phyloP scores from a whole-genome alignment of 1,140 invertebrate genomes.

The Drosophila suzukii region DNA sequence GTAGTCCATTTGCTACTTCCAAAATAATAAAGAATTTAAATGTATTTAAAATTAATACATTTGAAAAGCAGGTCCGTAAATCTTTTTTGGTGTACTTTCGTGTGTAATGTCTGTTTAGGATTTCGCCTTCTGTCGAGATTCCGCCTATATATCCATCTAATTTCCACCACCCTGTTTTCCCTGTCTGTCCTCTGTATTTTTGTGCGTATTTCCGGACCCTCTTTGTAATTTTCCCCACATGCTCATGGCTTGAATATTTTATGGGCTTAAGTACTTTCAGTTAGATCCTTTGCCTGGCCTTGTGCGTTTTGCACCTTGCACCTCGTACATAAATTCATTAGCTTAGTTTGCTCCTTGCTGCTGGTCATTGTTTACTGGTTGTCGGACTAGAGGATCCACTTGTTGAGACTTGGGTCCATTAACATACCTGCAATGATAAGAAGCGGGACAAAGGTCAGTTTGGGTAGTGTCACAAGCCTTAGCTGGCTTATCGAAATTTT shows the following conservation, averaged over 20 bases:
- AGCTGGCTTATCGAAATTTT: background rate
- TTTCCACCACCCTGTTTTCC: background rate
- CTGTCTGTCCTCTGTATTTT: constrained; percentile 50
- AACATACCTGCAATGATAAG: constrained; percentile 51
- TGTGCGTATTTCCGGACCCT: constrained; percentile 37
- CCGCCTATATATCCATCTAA: constrained; percentile 16
- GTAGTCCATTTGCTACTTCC: too few relatives aligned
- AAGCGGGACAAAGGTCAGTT: constrained; percentile 12
- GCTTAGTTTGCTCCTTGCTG: constrained; percentile 51
- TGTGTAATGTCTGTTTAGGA: constrained; percentile 14
- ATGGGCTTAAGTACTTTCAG: constrained; percentile 81
- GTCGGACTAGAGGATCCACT: constrained; percentile 26
- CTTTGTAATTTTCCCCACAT: constrained; percentile 77
- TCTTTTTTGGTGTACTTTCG: background rate
- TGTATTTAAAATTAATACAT: too few relatives aligned
- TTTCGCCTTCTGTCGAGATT: constrained; percentile 13
- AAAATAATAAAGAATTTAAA: background rate
- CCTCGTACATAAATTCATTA: constrained; percentile 76
- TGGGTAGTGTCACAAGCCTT: background rate
- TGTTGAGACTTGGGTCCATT: constrained; percentile 38
- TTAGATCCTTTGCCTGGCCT: constrained; percentile 62
- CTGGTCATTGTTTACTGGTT: constrained; percentile 43
- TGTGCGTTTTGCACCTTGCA: constrained; percentile 67
- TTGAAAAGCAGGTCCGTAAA: too few relatives aligned
- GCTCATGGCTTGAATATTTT: constrained; percentile 80